Evolutionary conservation across 1,140 invertebrate species (phyloP), one percentile per base, ranked within the genome.

Genomic region (Parapsyche elsis): DNA sequence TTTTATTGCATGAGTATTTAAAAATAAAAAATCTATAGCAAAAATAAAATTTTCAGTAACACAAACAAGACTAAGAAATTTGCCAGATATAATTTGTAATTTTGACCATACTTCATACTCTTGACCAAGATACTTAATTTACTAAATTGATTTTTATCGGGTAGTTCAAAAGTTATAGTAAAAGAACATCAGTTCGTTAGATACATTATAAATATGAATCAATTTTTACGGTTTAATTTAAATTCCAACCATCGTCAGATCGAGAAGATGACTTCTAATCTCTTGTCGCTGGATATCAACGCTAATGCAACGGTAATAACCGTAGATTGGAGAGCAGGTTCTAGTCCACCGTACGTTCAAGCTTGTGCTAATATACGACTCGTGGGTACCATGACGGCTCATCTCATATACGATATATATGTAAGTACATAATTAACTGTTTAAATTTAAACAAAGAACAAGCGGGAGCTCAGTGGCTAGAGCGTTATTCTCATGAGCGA

Each of bases 361-460:
- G 96, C 96, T 0, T 95, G 96, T 0, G 95, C 95, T 0, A 97
- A 98, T 85, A 96, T 95, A n/a, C 90, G 96, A 73, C 87, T 98
- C 0, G 93, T 97, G 9, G 96, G 95, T 0, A 92, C 92, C 0
- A 95, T 97, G 85, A 92, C 94, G 0, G 95, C 95, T 0, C 91
- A 95, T 87, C 87, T 97, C 14, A 88, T 92, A 12, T 86, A 90
- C 81, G 88, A 90, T 85, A 84, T 91, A 71, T 90, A 90, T 91
- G 85, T 90, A 86, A 86, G 91, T 92, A 85, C 86, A 84, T 23
- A n/a, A n/a, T n/a, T n/a, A n/a, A n/a, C n/a, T n/a, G n/a, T n/a
- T n/a, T n/a, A n/a, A n/a, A n/a, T n/a, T n/a, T n/a, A n/a, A n/a
- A n/a, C n/a, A n/a, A n/a, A n/a, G n/a, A n/a, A n/a, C n/a, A n/a